phyloP scores from a whole-genome alignment of 2,113 vertebrate species.

The Puffinus mauretanicus region DNA sequence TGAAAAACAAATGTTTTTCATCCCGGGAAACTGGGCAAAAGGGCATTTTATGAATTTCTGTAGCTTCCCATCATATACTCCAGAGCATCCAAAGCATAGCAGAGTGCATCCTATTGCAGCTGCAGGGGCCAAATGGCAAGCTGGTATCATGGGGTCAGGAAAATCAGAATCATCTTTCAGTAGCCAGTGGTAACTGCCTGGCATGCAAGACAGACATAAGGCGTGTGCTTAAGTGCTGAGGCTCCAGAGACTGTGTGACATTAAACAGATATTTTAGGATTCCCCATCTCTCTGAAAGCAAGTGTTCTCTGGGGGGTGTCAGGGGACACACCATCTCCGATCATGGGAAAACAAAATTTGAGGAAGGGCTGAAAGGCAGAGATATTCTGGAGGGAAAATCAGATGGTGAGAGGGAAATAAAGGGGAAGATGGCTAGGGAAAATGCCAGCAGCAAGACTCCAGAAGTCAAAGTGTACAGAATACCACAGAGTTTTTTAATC shows the following conservation, averaged over 20 bases:
- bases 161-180: neutral
- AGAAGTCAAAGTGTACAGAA: neutral
- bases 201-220: neutral
- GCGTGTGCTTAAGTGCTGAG: rapidly evolving
- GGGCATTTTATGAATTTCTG: neutral
- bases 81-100: neutral
- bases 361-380: neutral
- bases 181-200: neutral
- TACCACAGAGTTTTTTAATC: neutral
- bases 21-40: neutral
- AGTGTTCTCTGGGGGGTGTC: neutral
- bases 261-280: neutral
- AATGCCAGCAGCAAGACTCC: neutral
- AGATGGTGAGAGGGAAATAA: neutral
- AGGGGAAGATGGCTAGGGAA: neutral
- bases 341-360: neutral
- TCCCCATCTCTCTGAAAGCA: neutral
- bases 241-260: neutral
- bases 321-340: rapidly evolving
- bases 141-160: neutral
- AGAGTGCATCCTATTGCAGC: neutral
- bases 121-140: neutral
- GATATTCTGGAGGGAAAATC: neutral
- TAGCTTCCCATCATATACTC: neutral
- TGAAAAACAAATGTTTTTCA: neutral